Evolutionary conservation across 2,797 vertebrate genomes (phyloP).

Genomic region (Antennarius maculatus): DNA sequence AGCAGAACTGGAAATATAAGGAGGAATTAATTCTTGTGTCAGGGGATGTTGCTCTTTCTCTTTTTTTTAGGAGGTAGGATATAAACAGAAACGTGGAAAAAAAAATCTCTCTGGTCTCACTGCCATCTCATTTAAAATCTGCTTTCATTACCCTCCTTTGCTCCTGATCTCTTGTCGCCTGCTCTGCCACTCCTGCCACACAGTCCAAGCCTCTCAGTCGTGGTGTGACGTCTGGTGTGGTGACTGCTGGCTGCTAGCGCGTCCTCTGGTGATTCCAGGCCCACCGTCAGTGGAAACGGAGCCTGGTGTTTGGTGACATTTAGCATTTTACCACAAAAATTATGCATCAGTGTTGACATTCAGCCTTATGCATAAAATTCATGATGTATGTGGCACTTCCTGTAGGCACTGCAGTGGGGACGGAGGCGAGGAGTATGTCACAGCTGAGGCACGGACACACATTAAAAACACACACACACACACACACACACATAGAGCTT

Average conservation of each 20-base stretch:
- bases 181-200: conserved; percentile 50
- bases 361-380: conserved; percentile 76
- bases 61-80: background rate
- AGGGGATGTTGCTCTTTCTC: conserved; percentile 5
- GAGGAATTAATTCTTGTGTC: background rate
- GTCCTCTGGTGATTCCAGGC: conserved; percentile 55
- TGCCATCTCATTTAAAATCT: conserved; percentile 42
- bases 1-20: background rate
- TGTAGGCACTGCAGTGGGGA: conserved; percentile 62
- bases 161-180: conserved; percentile 59
- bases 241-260: conserved; percentile 51
- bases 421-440: conserved; percentile 39
- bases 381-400: conserved; percentile 73
- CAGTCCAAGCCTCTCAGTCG: conserved; percentile 39
- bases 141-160: conserved; percentile 60
- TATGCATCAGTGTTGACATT: conserved; percentile 80
- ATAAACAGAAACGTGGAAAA: conserved; percentile 9
- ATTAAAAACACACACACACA: conserved; percentile 2
- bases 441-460: conserved; percentile 57
- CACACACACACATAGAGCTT: background rate
- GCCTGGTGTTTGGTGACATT: conserved; percentile 78
- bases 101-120: conserved; percentile 11
- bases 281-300: conserved; percentile 54
- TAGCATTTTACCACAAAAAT: conserved; percentile 73
- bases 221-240: conserved; percentile 59